Evolutionary conservation across 1,140 invertebrate species (phyloP), one percentile per base, ranked within the genome.

Genomic region (Gonatopus flavifemur): DNA sequence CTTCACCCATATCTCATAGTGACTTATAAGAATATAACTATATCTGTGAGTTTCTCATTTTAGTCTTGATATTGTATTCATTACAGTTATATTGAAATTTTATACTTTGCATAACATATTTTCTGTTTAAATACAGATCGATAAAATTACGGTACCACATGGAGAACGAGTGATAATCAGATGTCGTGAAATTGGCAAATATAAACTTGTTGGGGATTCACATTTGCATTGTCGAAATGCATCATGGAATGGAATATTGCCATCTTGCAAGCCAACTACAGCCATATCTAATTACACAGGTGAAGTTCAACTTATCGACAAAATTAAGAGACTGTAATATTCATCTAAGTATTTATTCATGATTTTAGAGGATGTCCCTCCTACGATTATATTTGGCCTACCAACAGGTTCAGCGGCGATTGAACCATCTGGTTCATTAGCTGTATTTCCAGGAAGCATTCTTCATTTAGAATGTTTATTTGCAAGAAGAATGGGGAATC

Each of bases 381-480:
- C 91, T 2, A 90, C 90, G 1, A 89, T 94, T 44, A 80, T 90
- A 3, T 89, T 91, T 48, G 85, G 86, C 53, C 80, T 93, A 28
- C 85, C 88, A 2, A 84, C 87, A 5, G 90, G 90, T 13, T 92
- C 89, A 4, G 88, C 89, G 4, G 85, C 88, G 7, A 85, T 91
- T 13, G 88, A 89, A 52, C 86, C 87, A 1, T 84, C 84, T 1
- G 91, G 91, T 6, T 83, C 88, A 49, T 73, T 94, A 35, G 86
- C 87, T 5, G 87, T 94, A 15, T 88, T 86, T 47, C 91, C 91
- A 0, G 89, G 89, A 51, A 90, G 88, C 55, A 90, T 90, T 0
- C 67, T 94, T 1, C 87, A 92, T 66, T 77, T 94, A 36, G 90
- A 93, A 67, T 94, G 92, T 64, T 81, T 94, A 42, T 90, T 88